Base-by-base conservation (phyloP, 2,888 invertebrate species). In the Augiades crinisus region DNA sequence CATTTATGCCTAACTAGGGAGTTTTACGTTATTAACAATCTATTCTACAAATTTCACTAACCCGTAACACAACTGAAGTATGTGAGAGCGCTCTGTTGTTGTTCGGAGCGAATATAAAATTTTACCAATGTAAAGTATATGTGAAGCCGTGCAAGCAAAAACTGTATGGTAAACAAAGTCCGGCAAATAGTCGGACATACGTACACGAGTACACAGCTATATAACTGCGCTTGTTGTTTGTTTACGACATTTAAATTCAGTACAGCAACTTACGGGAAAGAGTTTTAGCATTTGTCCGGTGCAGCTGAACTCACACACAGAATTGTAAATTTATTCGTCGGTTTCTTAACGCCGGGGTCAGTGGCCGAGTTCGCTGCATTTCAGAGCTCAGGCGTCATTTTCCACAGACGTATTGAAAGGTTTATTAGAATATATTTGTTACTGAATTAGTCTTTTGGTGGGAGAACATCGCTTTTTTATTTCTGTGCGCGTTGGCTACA, bases 281-380 rank as follows among this genome's bases (percentile, higher is more conserved):
- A 86, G 78, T 85, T 84, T 81, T 75, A 81, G 75, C 80, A 79
- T 86, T 84, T 84, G 81, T 85, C 78, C 80, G 70, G 73, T 69
- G 75, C 76, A 75, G 74, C 72, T 75, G 71, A 78, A 78, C 75
- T 79, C 78, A 78, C 81, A 86, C 60, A 80, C 78, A 65, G 85
- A 86, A 88, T 86, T 73, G 81, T 78, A 85, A 83, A 87, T 85
- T 74, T 78, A 80, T 80, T 80, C 72, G 72, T 72, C 66, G 75
- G 75, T 77, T 75, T 77, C 82, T 77, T 76, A 70, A 60, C 61
- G 46, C 57, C 51, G 64, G 59, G 70, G 65, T 70, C 68, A 67
- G 57, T 56, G 64, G 58, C 64, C 72, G 58, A 60, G 56, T 63
- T 63, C 54, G 54, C 45, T 55, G 57, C 58, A 49, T 56, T 55